Conservation (phyloP, 2,888 invertebrate species). For the Peribatodes rhomboidaria region DNA sequence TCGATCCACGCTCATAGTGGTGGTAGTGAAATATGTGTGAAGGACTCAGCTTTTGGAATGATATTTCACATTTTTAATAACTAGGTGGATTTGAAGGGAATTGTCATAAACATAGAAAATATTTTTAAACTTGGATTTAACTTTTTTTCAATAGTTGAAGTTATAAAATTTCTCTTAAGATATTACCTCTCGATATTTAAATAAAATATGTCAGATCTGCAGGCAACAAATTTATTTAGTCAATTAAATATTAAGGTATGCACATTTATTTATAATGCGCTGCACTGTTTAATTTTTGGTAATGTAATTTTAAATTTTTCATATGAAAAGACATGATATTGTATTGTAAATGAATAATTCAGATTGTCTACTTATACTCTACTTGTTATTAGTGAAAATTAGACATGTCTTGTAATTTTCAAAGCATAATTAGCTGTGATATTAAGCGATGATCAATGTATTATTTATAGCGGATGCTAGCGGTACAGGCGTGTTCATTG, state of each 20-base stretch:
- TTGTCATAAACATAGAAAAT: conserved; percentile 83
- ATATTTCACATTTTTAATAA: conserved; percentile 83
- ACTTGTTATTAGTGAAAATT: conserved; percentile 87
- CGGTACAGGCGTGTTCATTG: conserved; percentile 85
- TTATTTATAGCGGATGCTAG: conserved; percentile 86
- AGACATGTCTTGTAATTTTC: conserved; percentile 86
- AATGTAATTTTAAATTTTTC: conserved; percentile 85
- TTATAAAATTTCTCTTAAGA: conserved; percentile 85
- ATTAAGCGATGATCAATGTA: conserved; percentile 85
- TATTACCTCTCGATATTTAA: conserved; percentile 87
- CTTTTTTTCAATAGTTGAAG: conserved; percentile 86
- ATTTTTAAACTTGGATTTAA: conserved; percentile 85
- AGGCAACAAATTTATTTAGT: conserved; percentile 88
- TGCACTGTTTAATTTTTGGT: conserved; percentile 87
- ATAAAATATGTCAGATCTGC: conserved; percentile 80
- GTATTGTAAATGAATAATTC: conserved; percentile 87
- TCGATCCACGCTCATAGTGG: conserved; percentile 81
- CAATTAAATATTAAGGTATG: conserved; percentile 87
- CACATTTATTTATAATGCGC: conserved; percentile 87
- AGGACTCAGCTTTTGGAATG: conserved; percentile 84
- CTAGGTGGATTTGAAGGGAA: conserved; percentile 86
- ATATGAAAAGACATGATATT: conserved; percentile 87
- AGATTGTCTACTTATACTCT: conserved; percentile 87
- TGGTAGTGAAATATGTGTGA: conserved; percentile 86
- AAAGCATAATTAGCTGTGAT: conserved; percentile 87